Percentiles rank a stretch among this genome's conserved stretches.
Evolutionary conservation across 2,888 invertebrate species (phyloP).

Genomic region (Polyommatus iphigenia): DNA sequence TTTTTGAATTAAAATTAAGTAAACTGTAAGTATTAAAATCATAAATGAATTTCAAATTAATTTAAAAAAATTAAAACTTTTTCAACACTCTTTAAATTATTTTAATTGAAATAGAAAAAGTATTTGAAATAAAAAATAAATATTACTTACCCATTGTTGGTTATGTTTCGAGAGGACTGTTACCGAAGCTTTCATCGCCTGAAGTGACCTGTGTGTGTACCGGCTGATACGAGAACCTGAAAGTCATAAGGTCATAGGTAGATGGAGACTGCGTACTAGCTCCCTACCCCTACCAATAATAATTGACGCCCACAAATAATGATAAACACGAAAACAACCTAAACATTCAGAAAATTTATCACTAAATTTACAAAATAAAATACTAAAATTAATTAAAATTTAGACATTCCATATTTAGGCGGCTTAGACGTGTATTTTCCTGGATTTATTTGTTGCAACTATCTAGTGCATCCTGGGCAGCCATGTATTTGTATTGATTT

Average conservation of each 20-base stretch:
- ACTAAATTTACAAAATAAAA: background rate
- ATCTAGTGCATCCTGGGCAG: background rate
- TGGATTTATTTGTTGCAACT: background rate
- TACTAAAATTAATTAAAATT: background rate
- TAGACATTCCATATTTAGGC: background rate
- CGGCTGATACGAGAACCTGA: background rate
- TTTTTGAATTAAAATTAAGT: too few relatives aligned
- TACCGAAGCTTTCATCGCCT: background rate
- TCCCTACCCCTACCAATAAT: background rate
- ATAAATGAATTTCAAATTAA: too few relatives aligned
- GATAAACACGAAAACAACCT: background rate
- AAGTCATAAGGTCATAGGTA: background rate
- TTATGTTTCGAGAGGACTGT: background rate
- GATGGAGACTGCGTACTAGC: conserved; percentile 11
- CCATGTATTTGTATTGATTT: conserved; percentile 17
- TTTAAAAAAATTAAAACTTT: background rate
- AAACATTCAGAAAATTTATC: background rate
- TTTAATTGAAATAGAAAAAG: background rate
- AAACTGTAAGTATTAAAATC: too few relatives aligned
- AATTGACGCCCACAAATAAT: background rate
- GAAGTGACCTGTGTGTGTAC: background rate
- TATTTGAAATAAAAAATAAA: background rate
- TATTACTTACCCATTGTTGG: background rate
- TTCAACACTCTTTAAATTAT: background rate
- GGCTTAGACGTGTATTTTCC: background rate